phyloP scores from a whole-genome alignment of 2,888 invertebrate species.

The Sinelater perroti region DNA sequence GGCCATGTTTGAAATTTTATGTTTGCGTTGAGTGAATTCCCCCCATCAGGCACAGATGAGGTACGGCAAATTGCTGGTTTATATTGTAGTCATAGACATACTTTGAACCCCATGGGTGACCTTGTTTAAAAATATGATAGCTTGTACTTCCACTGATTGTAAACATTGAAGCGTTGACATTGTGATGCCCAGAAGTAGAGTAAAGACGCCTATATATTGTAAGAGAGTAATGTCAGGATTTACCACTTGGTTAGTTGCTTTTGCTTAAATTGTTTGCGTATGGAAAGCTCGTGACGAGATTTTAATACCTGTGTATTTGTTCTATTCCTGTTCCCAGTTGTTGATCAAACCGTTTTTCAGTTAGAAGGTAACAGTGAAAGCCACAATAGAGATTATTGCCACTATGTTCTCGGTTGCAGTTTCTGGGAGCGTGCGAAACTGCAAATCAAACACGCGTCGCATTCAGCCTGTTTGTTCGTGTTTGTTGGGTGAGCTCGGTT shows the following conservation, averaged over 20 bases:
- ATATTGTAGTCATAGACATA: conserved; percentile 32
- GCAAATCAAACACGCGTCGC: background rate
- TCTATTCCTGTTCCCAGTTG: conserved; percentile 1
- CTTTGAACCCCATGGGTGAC: conserved; percentile 38
- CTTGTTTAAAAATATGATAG: conserved; percentile 52
- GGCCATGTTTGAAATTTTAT: too few species aligned
- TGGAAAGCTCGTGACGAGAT: conserved; percentile 1
- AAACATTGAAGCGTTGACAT: conserved; percentile 39
- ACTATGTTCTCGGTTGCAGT: too few species aligned
- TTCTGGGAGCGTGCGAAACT: background rate
- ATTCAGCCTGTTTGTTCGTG: conserved; percentile 4
- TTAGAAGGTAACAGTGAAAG: too few species aligned
- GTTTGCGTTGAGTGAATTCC: too few species aligned
- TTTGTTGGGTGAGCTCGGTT: conserved; percentile 12
- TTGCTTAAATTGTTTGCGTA: conserved; percentile 4
- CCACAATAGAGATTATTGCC: background rate
- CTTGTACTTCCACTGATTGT: conserved; percentile 56
- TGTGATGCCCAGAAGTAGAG: conserved; percentile 18
- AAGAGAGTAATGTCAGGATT: background rate
- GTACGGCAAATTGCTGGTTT: conserved; percentile 35
- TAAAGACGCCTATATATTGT: conserved; percentile 1
- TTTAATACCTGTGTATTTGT: background rate
- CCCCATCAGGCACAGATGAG: too few species aligned
- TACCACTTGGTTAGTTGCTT: conserved; percentile 11
- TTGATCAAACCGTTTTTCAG: too few species aligned